Evolutionary conservation across 2,888 invertebrate species (phyloP), one percentile per base, ranked within the genome.

Genomic region (Ormyrus labotus): DNA sequence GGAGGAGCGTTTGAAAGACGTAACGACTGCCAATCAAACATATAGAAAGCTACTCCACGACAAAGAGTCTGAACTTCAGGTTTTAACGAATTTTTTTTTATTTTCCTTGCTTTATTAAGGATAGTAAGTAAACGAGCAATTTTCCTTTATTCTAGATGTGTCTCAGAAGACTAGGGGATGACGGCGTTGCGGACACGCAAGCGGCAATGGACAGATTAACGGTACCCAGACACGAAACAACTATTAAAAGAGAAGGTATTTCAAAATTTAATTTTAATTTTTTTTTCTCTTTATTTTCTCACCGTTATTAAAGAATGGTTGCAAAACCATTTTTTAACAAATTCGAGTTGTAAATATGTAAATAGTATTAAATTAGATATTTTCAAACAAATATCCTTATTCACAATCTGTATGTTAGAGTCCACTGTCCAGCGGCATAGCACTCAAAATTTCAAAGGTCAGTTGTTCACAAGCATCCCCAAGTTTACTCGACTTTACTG

Each of bases 11-110:
- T 92, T 98, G 87, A 95, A 96, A 88, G 96, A 97, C 88, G 95
- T 97, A 19, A 94, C 96, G 84, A 94, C 95, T 84, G 95, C 95
- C 87, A 98, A 98, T 92, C 95, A 95, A 85, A 94, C 95, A 83
- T 97, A 95, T 90, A 92, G 96, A 45, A 95, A 97, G 87, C 95
- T 96, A 58, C 92, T 98, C 81, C 93, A 96, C 91, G 97, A 97
- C 85, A 95, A 95, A 87, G 96, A 97, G 89, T 94, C 95, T 68
- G 96, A 96, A 87, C 91, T 96, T 84, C 96, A 96, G 93, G 95
- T 94, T 69, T 53, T 69, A 45, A 13, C 34, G 11, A 45, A 58
- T 13, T 11, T 70, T 74, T 74, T 51, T 60, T 65, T 10, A 1
- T 11, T 34, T 34, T 19, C n/a, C 34, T 34, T 73, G 11, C 11